Conservation (phyloP, 1,140 invertebrate species). For the Calycopis cecrops region DNA sequence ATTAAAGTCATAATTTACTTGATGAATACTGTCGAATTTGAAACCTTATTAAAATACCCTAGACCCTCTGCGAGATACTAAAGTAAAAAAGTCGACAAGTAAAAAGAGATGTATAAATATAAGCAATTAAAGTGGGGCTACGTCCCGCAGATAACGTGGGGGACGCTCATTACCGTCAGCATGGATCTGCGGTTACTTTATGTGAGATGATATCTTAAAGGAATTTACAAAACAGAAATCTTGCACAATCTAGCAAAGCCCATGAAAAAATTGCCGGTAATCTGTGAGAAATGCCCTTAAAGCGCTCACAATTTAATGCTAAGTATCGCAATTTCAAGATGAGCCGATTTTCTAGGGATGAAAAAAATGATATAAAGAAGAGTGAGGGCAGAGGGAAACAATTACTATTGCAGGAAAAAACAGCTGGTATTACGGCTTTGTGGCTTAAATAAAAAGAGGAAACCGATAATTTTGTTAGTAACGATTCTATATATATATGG, state of each 20-base stretch:
- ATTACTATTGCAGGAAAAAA: conserved; percentile 44
- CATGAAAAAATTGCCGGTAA: conserved; percentile 58
- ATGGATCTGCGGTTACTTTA: conserved; percentile 52
- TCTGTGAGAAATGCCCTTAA: conserved; percentile 54
- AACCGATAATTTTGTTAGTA: too few species aligned
- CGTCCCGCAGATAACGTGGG: conserved; percentile 58
- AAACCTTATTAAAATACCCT: conserved; percentile 38
- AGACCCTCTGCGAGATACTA: conserved; percentile 26
- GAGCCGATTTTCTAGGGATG: conserved; percentile 50
- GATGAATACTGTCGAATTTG: conserved; percentile 62
- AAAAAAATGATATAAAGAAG: conserved; percentile 60
- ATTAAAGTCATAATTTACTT: conserved; percentile 69
- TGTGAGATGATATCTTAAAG: conserved; percentile 60
- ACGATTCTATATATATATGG: too few species aligned
- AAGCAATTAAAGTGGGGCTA: conserved; percentile 37
- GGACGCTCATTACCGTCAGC: conserved; percentile 63
- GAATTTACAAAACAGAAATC: conserved; percentile 65
- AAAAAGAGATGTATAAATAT: conserved; percentile 11
- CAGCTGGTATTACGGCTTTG: conserved; percentile 48
- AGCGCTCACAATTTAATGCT: conserved; percentile 67
- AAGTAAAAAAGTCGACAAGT: conserved; percentile 27
- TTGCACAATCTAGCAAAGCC: conserved; percentile 44
- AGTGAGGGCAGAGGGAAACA: conserved; percentile 32
- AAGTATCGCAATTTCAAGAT: conserved; percentile 65
- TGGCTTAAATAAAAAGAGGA: too few species aligned